phyloP scores from a whole-genome alignment of 2,113 vertebrate genomes.

The Nycticebus coucang region DNA sequence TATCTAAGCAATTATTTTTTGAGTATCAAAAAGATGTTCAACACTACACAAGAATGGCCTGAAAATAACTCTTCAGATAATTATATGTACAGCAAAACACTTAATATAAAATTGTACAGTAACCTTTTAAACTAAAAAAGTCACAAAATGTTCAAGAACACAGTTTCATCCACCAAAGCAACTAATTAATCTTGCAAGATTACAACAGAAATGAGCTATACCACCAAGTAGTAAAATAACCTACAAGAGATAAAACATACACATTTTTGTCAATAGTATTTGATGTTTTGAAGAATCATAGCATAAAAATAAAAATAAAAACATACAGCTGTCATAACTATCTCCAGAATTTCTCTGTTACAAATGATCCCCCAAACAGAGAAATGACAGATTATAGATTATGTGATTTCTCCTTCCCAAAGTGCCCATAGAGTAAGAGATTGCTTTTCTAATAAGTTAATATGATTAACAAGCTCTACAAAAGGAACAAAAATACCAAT shows the following conservation, averaged over 20 bases:
- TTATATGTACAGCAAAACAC: slow-evolving; percentile 80
- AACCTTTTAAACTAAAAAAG: slow-evolving; percentile 78
- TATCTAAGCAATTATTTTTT: slow-evolving; percentile 77
- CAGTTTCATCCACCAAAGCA: slow-evolving; percentile 49
- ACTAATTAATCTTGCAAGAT: slow-evolving; percentile 71
- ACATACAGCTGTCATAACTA: neutral
- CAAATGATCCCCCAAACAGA: slow-evolving; percentile 46
- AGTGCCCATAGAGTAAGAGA: slow-evolving; percentile 13
- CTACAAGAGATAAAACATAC: slow-evolving; percentile 46
- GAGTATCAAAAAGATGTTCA: slow-evolving; percentile 75
- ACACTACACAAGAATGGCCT: slow-evolving; percentile 77
- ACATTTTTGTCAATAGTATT: slow-evolving; percentile 68
- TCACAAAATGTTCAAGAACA: slow-evolving; percentile 72
- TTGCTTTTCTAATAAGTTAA: slow-evolving; percentile 36
- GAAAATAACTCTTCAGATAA: slow-evolving; percentile 82
- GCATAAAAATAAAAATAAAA: slow-evolving; percentile 72
- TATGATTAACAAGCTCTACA: slow-evolving; percentile 47
- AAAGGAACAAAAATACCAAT: slow-evolving; percentile 43
- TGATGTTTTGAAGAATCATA: slow-evolving; percentile 63
- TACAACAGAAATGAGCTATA: slow-evolving; percentile 58
- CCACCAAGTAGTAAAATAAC: slow-evolving; percentile 55
- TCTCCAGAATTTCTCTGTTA: slow-evolving; percentile 12
- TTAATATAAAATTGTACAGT: slow-evolving; percentile 76
- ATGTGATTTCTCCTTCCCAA: slow-evolving; percentile 38
- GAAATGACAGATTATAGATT: slow-evolving; percentile 45